A percentile compares a stretch with the other conserved stretches of the same genome.
Conservation (phyloP, 2,113 vertebrate species). For the Bambusicola thoracicus region DNA sequence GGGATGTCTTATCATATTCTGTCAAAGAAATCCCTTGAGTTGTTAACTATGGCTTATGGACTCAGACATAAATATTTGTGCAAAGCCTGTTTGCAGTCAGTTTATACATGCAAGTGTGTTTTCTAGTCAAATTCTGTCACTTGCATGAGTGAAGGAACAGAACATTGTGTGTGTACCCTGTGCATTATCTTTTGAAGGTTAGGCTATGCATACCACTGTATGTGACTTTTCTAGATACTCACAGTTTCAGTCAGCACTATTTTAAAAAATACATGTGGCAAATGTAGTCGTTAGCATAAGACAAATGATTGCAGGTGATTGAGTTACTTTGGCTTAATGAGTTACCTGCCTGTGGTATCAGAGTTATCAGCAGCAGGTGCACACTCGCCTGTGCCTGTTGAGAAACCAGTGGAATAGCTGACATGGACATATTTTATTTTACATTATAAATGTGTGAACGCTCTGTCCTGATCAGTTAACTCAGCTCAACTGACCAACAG, state of each 20-base stretch:
- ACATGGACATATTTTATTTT: neutral
- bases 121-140: conserved; percentile 7
- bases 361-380: conserved; percentile 33
- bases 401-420: neutral
- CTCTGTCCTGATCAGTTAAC: conserved; percentile 19
- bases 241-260: neutral
- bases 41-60: neutral
- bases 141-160: neutral
- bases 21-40: conserved; percentile 21
- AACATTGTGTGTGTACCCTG: neutral
- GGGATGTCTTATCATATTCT: neutral
- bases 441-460: neutral
- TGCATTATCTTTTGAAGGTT: neutral
- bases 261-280: neutral
- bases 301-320: neutral
- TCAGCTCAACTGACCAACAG: neutral
- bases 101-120: neutral
- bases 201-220: neutral
- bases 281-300: neutral
- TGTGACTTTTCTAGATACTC: neutral
- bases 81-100: conserved; percentile 5
- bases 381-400: conserved; percentile 2
- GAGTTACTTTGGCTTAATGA: conserved; percentile 17
- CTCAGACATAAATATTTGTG: neutral
- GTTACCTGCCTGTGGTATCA: neutral